Evolutionary conservation across 2,113 vertebrate species (phyloP).

Genomic region (Heterotis niloticus): DNA sequence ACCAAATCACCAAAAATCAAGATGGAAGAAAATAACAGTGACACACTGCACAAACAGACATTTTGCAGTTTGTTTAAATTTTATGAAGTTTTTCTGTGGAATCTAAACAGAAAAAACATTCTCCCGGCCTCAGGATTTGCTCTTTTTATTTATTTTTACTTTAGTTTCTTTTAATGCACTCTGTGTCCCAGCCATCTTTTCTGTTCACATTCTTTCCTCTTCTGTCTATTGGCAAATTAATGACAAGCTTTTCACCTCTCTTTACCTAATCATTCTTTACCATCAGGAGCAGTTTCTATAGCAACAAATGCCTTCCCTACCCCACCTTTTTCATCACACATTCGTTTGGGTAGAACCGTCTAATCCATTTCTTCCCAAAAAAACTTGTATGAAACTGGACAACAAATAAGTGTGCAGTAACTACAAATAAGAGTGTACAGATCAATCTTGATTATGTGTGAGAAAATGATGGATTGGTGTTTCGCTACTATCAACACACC

Average conservation of each 20-base stretch:
- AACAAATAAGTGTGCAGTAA: too few relatives aligned
- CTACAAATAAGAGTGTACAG: too few relatives aligned
- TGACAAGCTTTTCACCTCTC: not conserved
- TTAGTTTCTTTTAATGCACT: not conserved
- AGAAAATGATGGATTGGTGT: too few relatives aligned
- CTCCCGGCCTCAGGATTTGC: not conserved
- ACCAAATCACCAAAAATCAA: not conserved
- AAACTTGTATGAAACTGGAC: not conserved
- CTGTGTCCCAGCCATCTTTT: not conserved
- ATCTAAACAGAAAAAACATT: not conserved
- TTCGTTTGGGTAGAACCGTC: not conserved
- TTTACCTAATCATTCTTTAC: not conserved
- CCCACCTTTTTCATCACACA: not conserved
- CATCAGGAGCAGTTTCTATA: slow-evolving; percentile 9
- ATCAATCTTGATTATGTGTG: too few relatives aligned
- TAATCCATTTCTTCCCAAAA: not conserved
- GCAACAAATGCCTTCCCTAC: not conserved
- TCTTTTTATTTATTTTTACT: not conserved
- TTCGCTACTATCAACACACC: too few relatives aligned
- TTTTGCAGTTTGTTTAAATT: not conserved
- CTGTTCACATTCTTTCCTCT: not conserved
- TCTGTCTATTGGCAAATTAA: not conserved
- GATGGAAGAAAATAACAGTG: not conserved
- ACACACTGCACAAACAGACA: not conserved
- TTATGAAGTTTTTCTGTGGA: not conserved